Base-by-base conservation (phyloP, 1,140 invertebrate species). In the Chymomyza costata region DNA sequence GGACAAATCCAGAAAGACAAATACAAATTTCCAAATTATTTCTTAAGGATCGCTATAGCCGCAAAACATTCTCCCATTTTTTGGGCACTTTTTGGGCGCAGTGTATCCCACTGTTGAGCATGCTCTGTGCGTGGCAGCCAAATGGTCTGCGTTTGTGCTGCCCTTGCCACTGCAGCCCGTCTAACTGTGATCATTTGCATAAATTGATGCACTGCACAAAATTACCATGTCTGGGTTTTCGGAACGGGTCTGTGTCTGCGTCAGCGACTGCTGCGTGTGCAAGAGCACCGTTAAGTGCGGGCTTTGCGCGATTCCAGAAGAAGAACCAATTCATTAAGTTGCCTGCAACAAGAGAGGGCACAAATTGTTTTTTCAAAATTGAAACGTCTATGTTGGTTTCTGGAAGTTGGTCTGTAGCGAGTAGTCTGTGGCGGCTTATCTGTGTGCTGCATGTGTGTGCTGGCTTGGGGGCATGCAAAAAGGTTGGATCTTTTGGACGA, bases 331-430 rank as follows among this genome's bases (percentile, higher is more conserved):
- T 28, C 25, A 28, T 28, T 28, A 28, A 28, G 10, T 6, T 28
- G 25, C 25, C 25, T 28, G 10, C 25, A 28, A 28, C 5, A 28
- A 28, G n/a, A n/a, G n/a, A n/a, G n/a, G n/a, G n/a, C n/a, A n/a
- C n/a, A n/a, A n/a, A n/a, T n/a, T n/a, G n/a, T n/a, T n/a, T 28
- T 58, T 64, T 65, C 67, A 73, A 78, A 78, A 78, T 78, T 78
- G 73, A 78, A 78, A 80, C 73, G 73, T 78, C 73, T 78, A 38
- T 56, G 71, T 70, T 31, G 57, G 32, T 25, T n/a, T 34, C 65
- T 60, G 48, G 48, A 40, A 30, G 48, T 70, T 70, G 60, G 70
- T 67, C 69, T 67, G 58, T 37, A 59, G 60, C 59, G 32, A 43
- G 60, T 63, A 3, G 3, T 3, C n/a, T 25, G 21, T 21, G 13